A percentile compares a stretch with the other conserved stretches of the same genome.
Conservation (phyloP, 1,140 invertebrate species). For the Zophobas morio region DNA sequence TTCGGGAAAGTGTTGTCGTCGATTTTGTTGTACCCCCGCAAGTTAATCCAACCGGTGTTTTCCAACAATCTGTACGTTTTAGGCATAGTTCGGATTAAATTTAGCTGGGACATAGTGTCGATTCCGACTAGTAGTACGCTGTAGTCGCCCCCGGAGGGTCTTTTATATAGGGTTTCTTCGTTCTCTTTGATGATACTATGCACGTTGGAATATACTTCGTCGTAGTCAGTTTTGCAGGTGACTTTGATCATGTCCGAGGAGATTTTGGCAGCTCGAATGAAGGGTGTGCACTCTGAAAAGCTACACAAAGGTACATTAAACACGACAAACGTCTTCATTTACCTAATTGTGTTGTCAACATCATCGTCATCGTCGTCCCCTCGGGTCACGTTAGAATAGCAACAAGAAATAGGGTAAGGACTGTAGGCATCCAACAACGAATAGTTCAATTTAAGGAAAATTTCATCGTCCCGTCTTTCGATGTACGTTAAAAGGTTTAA, state of each 20-base stretch:
- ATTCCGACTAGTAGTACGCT: slow-evolving; percentile 85
- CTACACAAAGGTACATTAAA: slow-evolving; percentile 61
- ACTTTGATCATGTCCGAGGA: slow-evolving; percentile 67
- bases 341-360: slow-evolving; percentile 51
- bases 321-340: slow-evolving; percentile 44
- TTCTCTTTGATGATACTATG: slow-evolving; percentile 65
- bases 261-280: slow-evolving; percentile 64
- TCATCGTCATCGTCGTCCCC: slow-evolving; percentile 41
- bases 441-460: slow-evolving; percentile 55
- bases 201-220: slow-evolving; percentile 69
- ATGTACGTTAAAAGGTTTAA: slow-evolving; percentile 56
- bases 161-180: slow-evolving; percentile 51
- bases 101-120: slow-evolving; percentile 86
- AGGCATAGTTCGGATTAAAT: slow-evolving; percentile 84
- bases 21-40: slow-evolving; percentile 78
- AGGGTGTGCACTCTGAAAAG: slow-evolving; percentile 66
- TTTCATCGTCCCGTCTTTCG: slow-evolving; percentile 45
- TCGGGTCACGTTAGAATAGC: slow-evolving; percentile 58
- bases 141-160: slow-evolving; percentile 56
- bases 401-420: slow-evolving; percentile 52
- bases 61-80: slow-evolving; percentile 78
- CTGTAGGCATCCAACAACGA: slow-evolving; percentile 50
- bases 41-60: slow-evolving; percentile 68
- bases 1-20: slow-evolving; percentile 89
- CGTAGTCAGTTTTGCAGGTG: slow-evolving; percentile 61